These are phyloP conservation scores for Grammomys surdaster DNA, from an alignment of 2,113 vertebrate genomes.

Conservation along the genomic window DNA sequence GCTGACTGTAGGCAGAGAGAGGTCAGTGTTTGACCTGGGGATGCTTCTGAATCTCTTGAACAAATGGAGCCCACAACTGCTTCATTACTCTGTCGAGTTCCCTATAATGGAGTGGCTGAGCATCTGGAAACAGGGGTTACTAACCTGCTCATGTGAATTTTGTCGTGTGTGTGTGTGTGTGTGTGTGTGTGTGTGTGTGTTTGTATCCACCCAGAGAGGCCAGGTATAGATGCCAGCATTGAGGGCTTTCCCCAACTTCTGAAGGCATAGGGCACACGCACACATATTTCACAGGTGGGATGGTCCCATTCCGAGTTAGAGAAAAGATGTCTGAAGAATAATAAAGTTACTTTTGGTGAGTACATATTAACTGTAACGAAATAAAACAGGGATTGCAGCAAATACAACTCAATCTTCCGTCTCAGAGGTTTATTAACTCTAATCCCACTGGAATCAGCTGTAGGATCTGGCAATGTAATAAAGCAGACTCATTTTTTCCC, in stretches of 20 bases:
- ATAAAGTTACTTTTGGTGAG: conserved; percentile 55
- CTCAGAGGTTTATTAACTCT: conserved; percentile 68
- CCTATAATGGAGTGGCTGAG: background rate
- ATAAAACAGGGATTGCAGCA: conserved; percentile 58
- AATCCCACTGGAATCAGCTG: conserved; percentile 56
- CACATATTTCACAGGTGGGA: background rate
- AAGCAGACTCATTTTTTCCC: conserved; percentile 46
- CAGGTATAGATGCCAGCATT: background rate
- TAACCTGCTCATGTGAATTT: background rate
- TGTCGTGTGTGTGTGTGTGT: too few species aligned
- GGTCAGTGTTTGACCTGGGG: background rate
- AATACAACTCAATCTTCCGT: conserved; percentile 67
- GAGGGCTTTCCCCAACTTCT: background rate
- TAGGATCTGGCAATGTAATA: conserved; percentile 29
- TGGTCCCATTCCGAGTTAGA: conserved; percentile 54
- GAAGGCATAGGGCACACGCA: background rate
- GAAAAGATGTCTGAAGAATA: conserved; percentile 63
- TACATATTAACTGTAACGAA: conserved; percentile 42
- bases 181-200: too few species aligned
- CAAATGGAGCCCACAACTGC: background rate
- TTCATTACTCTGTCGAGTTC: background rate
- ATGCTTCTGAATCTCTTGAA: background rate
- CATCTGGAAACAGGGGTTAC: background rate
- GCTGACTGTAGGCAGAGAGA: background rate
- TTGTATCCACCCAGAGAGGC: background rate